Base-by-base conservation (phyloP, 2,888 invertebrate species). In the Tetanocera ferruginea region DNA sequence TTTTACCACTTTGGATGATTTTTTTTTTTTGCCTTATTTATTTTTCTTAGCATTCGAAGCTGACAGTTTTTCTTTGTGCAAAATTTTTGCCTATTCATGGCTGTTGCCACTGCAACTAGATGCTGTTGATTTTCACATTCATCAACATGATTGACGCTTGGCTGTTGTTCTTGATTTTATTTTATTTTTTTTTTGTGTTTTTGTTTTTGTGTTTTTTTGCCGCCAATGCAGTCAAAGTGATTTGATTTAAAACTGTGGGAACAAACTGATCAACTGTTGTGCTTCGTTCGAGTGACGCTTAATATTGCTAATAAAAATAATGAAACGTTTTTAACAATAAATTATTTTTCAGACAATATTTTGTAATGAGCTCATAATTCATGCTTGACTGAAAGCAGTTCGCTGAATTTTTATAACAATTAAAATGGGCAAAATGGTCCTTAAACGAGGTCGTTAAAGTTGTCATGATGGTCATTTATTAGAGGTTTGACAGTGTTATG, bases 331-430 rank as follows among this genome's bases (percentile, higher is more conserved):
- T 52, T 34, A 55, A 3, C 34, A 55, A 52, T 71, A 71, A 71
- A 71, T 55, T 71, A 71, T 55, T 71, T 69, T 60, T 31, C 28
- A 55, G 71, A 55, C 55, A 55, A 71, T 71, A 34, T 71, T 55
- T 55, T 52, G 34, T 55, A 71, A 71, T 71, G 71, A 71, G 71
- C 52, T 71, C 71, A 71, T 71, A 51, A 71, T 71, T 71, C 71
- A 71, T 55, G 52, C 25, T n/a, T 37, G 67, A 19, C 11, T 19
- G 8, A 3, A 23, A 34, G 64, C 49, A 49, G 14, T 23, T n/a
- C 19, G 23, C 23, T 14, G 25, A 31, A 25, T 67, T 66, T 43
- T 23, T 19, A 23, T 49, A 43, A 49, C 19, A 37, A 67, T 67
- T 43, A 49, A 67, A 67, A 49, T 67, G n/a, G n/a, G n/a, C n/a